Percentiles rank a stretch among this genome's conserved stretches.
phyloP scores from a whole-genome alignment of 2,797 vertebrate genomes.

The Tenualosa ilisha region DNA sequence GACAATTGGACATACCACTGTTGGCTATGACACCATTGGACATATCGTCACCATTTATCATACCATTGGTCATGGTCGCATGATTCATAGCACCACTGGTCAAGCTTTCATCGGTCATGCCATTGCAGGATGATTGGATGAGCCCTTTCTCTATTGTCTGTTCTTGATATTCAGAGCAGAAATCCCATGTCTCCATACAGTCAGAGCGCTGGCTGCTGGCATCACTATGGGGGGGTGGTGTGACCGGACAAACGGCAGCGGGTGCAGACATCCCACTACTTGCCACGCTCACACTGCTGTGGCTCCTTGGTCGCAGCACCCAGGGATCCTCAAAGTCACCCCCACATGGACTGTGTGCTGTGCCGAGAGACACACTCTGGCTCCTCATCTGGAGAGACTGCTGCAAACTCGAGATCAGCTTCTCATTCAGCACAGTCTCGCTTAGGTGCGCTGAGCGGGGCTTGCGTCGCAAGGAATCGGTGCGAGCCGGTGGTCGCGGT shows the following conservation, averaged over 20 bases:
- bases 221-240: conserved; percentile 77
- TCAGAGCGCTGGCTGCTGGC: conserved; percentile 75
- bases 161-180: conserved; percentile 63
- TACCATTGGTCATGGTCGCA: conserved; percentile 49
- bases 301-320: conserved; percentile 80
- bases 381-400: conserved; percentile 71
- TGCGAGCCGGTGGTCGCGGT: conserved; percentile 84
- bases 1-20: neutral
- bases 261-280: conserved; percentile 79
- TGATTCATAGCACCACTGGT: conserved; percentile 38
- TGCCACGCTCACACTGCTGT: conserved; percentile 73
- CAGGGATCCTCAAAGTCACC: conserved; percentile 84
- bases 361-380: conserved; percentile 63
- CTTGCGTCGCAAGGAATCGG: conserved; percentile 83
- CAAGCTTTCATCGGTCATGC: conserved; percentile 56
- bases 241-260: conserved; percentile 66
- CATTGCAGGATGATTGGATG: conserved; percentile 52
- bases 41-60: conserved; percentile 30
- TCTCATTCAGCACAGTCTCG: conserved; percentile 75
- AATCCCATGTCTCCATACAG: conserved; percentile 74
- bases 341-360: conserved; percentile 66
- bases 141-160: conserved; percentile 62
- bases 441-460: conserved; percentile 70
- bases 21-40: neutral
- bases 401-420: conserved; percentile 77